Conservation (phyloP, 2,888 invertebrate species). For the Hirtodrosophila confusa region DNA sequence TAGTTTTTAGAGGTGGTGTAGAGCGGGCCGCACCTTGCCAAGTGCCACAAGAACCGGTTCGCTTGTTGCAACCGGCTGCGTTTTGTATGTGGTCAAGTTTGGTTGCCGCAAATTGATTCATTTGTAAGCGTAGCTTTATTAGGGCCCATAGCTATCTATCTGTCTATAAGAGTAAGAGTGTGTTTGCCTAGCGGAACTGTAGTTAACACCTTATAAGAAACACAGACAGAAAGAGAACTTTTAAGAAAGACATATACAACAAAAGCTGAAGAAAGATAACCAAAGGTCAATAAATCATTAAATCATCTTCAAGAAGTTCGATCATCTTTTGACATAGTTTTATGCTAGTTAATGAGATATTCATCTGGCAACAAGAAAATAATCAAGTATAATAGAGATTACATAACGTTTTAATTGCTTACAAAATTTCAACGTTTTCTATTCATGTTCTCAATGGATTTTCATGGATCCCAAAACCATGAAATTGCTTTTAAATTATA, state of each 20-base stretch:
- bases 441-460: no score
- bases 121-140: conserved; percentile 28
- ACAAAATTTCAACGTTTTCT: not conserved
- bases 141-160: not conserved
- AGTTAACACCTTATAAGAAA: conserved; percentile 26
- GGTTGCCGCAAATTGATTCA: conserved; percentile 55
- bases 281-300: no score
- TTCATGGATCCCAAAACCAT: no score
- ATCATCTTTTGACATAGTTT: not conserved
- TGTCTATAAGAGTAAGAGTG: conserved; percentile 16
- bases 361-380: conserved; percentile 23
- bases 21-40: conserved; percentile 22
- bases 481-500: no score
- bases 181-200: conserved; percentile 14
- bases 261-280: no score
- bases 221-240: not conserved
- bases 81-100: conserved; percentile 32
- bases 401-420: not conserved
- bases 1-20: conserved; percentile 26
- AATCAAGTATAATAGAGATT: conserved; percentile 16
- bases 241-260: not conserved
- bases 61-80: conserved; percentile 25
- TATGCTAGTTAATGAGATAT: not conserved
- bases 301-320: no score
- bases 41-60: conserved; percentile 44